These are phyloP conservation scores for Eulithis prunata DNA, from an alignment of 2,888 invertebrate genomes.

Conservation along the genomic window DNA sequence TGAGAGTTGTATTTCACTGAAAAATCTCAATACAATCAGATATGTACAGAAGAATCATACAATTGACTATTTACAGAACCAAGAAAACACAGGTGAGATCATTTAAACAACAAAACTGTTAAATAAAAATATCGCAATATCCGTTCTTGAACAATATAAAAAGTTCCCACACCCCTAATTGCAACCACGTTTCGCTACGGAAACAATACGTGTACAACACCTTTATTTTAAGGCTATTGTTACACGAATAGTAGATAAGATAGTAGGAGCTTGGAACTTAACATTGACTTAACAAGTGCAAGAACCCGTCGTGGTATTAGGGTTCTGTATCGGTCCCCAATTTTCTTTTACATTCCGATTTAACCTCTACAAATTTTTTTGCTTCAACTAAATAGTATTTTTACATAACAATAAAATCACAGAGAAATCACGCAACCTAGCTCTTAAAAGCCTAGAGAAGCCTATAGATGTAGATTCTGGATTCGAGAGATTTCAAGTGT, in stretches of 20 bases:
- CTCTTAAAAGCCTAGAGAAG: too few relatives aligned
- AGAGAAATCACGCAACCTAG: too few relatives aligned
- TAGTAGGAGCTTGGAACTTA: conserved; percentile 1
- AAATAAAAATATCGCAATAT: conserved; percentile 19
- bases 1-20: background rate
- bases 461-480: too few relatives aligned
- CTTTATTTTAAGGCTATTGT: conserved; percentile 46
- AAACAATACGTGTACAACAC: conserved; percentile 49
- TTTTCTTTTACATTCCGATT: too few relatives aligned
- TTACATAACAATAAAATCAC: too few relatives aligned
- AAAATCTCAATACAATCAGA: background rate
- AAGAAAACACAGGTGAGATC: background rate
- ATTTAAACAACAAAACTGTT: conserved; percentile 1
- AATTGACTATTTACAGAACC: background rate
- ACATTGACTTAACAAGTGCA: background rate
- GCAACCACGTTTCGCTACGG: conserved; percentile 52
- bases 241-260: conserved; percentile 34
- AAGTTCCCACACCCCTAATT: conserved; percentile 53
- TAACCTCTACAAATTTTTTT: too few relatives aligned
- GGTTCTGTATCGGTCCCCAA: background rate
- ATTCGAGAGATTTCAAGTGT: too few relatives aligned
- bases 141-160: conserved; percentile 29
- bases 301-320: background rate
- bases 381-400: too few relatives aligned
- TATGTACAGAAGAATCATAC: background rate